phyloP scores from a whole-genome alignment of 1,140 invertebrate genomes.

The Oscheius sp. region DNA sequence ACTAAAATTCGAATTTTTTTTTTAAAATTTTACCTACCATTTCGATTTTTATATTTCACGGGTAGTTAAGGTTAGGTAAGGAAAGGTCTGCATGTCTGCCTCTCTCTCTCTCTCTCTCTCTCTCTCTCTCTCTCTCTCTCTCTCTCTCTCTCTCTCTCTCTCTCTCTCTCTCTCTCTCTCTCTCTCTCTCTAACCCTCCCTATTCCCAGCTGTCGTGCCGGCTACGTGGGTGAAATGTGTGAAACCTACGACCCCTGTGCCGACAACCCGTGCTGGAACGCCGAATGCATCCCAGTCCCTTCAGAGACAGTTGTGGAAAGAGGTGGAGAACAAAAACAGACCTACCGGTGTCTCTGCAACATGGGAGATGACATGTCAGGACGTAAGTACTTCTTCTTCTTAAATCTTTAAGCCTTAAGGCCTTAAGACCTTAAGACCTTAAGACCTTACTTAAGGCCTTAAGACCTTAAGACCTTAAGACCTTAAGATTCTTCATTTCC shows the following conservation, averaged over 20 bases:
- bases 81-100: no score
- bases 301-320: constrained; percentile 1
- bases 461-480: neutral
- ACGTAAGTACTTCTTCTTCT: neutral
- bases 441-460: no score
- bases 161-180: no score
- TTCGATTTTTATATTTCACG: no score
- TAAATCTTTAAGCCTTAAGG: neutral
- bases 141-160: no score
- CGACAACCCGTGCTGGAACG: constrained; percentile 2
- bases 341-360: constrained; percentile 5
- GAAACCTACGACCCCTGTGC: constrained; percentile 13
- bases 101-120: no score
- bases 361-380: neutral
- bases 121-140: no score
- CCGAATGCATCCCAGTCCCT: neutral
- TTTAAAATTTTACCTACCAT: no score
- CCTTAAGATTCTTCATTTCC: neutral
- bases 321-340: neutral
- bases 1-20: no score
- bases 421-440: neutral
- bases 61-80: no score
- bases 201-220: neutral
- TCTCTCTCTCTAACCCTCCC: no score
- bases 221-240: constrained; percentile 8